Conservation (phyloP, 2,113 vertebrate species). For the Morone saxatilis region DNA sequence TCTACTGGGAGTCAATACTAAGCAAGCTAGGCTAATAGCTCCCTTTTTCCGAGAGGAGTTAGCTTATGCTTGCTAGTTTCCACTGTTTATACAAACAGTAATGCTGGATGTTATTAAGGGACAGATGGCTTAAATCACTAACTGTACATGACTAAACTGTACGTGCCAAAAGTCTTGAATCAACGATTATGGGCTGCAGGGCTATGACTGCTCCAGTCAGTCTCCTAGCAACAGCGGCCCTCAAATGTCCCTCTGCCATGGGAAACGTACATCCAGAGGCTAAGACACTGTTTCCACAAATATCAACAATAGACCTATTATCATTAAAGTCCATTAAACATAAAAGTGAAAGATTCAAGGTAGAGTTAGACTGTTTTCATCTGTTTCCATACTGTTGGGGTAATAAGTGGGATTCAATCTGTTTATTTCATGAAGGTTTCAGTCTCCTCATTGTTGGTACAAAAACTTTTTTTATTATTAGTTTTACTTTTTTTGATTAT, state of each 20-base stretch:
- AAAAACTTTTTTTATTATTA: neutral
- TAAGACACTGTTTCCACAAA: neutral
- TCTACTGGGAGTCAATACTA: neutral
- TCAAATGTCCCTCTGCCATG: constrained; percentile 28
- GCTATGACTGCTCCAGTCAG: constrained; percentile 15
- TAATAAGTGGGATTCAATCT: neutral
- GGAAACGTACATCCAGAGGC: neutral
- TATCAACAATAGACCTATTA: neutral
- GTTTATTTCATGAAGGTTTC: constrained; percentile 4
- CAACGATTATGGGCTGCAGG: neutral
- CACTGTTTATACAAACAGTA: neutral
- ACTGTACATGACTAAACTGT: neutral
- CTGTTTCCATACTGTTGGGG: no score
- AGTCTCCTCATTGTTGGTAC: neutral
- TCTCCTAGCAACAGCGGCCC: constrained; percentile 47
- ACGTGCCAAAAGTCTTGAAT: neutral
- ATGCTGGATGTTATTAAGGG: neutral
- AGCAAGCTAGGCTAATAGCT: neutral
- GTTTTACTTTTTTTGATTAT: no score
- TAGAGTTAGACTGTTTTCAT: neutral
- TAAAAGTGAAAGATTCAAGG: neutral
- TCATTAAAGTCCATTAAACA: neutral
- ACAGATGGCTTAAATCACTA: neutral
- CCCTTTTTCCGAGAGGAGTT: no score
- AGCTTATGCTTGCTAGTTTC: no score